Base-by-base conservation (phyloP, 2,113 vertebrate species). In the Oxyruncus cristatus region DNA sequence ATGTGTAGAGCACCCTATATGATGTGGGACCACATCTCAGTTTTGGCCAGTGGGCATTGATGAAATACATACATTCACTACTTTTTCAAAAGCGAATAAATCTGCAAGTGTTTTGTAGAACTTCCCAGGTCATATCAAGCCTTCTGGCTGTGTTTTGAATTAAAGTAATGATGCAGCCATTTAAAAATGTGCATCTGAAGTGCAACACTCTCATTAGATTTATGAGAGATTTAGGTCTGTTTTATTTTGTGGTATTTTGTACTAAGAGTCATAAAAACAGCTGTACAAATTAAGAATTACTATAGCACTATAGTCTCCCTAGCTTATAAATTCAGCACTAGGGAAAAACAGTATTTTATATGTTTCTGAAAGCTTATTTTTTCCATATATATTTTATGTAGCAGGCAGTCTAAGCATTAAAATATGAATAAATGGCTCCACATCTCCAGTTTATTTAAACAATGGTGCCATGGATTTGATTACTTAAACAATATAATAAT, bases 221-320 rank as follows among this genome's bases (percentile, higher is more conserved):
- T 91, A 93, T 78, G 76, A 68, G 75, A 91, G 14, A 89, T 85
- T 93, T 87, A 72, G 32, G 7, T 80, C 71, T 83, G 26, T 5
- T 95, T 91, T 94, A 81, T 90, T 93, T 93, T 91, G 85, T 65
- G 53, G 65, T 87, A 75, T 91, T 96, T 92, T 16, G 5, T 72
- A 73, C 21, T 68, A 85, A 46, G 39, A 74, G 12, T 92, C 70
- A 96, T 92, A 66, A 94, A 96, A 93, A 88, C 71, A 92, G 87
- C 80, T 33, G 27, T 81, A 82, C 76, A 76, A 93, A 91, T 95
- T 95, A 93, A 89, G 91, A 96, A 91, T 94, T 95, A 93, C 86
- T 89, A 35, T 82, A 68, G 28, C 3, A 3, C 13, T 65, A 11
- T 33, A 75, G 55, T 79, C 12, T 79, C 37, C 53, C 46, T 78